These are phyloP conservation scores for Salvelinus namaycush DNA, from an alignment of 2,113 vertebrate species.

Conservation along the genomic window DNA sequence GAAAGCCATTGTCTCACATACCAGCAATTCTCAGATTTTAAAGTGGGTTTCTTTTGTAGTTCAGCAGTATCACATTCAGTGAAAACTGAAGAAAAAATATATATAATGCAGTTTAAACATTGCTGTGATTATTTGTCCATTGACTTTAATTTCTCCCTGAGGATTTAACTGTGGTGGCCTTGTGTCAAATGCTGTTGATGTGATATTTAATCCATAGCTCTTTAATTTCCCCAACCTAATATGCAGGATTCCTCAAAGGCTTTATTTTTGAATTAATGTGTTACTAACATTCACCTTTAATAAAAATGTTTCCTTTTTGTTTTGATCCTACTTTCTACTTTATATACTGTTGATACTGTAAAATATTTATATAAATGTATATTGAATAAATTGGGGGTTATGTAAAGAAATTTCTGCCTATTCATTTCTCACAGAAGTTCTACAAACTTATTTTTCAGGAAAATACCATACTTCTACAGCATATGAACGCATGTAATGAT, in stretches of 20 bases:
- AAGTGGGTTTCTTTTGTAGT: too few species aligned
- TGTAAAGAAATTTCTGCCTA: too few species aligned
- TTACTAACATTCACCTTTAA: background rate
- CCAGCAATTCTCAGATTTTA: background rate
- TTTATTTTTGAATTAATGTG: background rate
- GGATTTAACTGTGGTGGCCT: background rate
- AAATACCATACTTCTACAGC: too few species aligned
- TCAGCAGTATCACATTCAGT: too few species aligned
- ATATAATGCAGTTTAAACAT: too few species aligned
- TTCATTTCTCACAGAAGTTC: too few species aligned
- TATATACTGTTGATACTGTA: slow-evolving; percentile 13
- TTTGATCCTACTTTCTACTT: background rate
- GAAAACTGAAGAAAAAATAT: too few species aligned
- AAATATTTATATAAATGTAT: background rate
- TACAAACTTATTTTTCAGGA: too few species aligned
- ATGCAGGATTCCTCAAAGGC: background rate
- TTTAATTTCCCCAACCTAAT: background rate
- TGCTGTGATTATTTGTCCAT: background rate
- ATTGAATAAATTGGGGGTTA: slow-evolving; percentile 48
- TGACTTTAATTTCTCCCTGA: background rate
- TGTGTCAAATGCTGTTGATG: background rate
- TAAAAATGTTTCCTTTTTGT: background rate
- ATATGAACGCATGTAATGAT: too few species aligned
- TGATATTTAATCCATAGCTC: background rate
- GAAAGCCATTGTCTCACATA: background rate